Base-by-base conservation (phyloP, 92 coral and sea anemone species). In the Parazoanthus atlanticus region DNA sequence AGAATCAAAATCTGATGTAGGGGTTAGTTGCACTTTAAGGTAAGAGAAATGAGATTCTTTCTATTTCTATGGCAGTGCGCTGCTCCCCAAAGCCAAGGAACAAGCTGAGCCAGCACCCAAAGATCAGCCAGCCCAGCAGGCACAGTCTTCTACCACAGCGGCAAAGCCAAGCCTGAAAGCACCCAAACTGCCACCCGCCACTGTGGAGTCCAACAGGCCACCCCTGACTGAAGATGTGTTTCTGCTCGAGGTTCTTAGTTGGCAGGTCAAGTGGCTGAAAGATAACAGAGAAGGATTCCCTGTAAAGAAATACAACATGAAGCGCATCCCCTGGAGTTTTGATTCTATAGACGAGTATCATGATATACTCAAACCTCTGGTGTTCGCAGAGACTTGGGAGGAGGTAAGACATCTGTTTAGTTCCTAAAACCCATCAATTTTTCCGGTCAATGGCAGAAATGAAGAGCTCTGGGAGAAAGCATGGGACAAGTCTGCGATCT, bases 301-400 rank as follows among this genome's bases (percentile, higher is more conserved):
- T 3, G 79, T 81, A 26, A 81, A 49, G n/a, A 49, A 79, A 16
- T 83, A 86, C 26, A 56, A 88, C 41, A n/a, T 84, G 78, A 46
- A 84, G 41, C 81, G 81, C 19, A 84, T 90, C 19, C 96, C 96
- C 29, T 85, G 76, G 52, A 91, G 93, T 12, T 97, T 94, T 85
- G 94, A 93, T 10, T 86, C 92, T 34, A 94, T 95, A 54, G 96
- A 94, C 87, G 79, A 90, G 36, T 97, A 97, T 84, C 92, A 93
- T 76, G 90, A 88, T 19, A 86, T 88, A 0, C 92, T 97, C 86
- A 94, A 91, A 41, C 96, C 95, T 6, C 89, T 97, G 71, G 84
- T 97, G 38, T 91, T 82, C 32, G 74, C 94, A 67, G 99, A 97
- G 84, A 92, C 93, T n/a, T 93, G 96, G 97, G 96, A 91, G 47